phyloP scores from a whole-genome alignment of 2,888 invertebrate genomes.

The Plebejus argus region DNA sequence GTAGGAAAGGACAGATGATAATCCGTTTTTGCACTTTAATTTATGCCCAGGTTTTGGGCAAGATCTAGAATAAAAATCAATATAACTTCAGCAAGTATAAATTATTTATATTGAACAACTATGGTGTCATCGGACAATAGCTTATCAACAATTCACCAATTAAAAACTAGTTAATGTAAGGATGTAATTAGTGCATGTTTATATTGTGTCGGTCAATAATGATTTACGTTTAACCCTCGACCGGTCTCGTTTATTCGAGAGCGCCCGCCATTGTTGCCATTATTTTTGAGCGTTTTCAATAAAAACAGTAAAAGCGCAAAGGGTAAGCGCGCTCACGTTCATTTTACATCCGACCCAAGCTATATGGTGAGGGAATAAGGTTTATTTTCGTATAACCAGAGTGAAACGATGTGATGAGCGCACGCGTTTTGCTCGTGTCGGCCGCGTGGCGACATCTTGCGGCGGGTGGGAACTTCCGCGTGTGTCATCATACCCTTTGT shows the following conservation, averaged over 20 bases:
- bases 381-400: neutral
- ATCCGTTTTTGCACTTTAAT: no score
- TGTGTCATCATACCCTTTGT: constrained; percentile 59
- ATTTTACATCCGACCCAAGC: neutral
- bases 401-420: constrained; percentile 46
- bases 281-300: constrained; percentile 75
- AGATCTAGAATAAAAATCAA: no score
- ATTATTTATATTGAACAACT: constrained; percentile 26
- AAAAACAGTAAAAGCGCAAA: constrained; percentile 67
- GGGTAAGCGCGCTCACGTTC: constrained; percentile 47
- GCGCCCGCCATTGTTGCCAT: constrained; percentile 66
- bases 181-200: constrained; percentile 30
- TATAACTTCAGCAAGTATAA: no score
- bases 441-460: constrained; percentile 66
- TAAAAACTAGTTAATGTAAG: constrained; percentile 1
- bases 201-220: constrained; percentile 59
- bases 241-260: constrained; percentile 73
- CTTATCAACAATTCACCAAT: neutral
- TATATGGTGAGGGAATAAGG: neutral
- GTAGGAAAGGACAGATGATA: no score
- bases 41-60: no score
- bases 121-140: neutral
- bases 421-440: constrained; percentile 57
- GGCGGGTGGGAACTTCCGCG: constrained; percentile 75
- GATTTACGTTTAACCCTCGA: constrained; percentile 73